Conservation (phyloP, 2,797 vertebrate genomes). For the Thalassophryne amazonica region DNA sequence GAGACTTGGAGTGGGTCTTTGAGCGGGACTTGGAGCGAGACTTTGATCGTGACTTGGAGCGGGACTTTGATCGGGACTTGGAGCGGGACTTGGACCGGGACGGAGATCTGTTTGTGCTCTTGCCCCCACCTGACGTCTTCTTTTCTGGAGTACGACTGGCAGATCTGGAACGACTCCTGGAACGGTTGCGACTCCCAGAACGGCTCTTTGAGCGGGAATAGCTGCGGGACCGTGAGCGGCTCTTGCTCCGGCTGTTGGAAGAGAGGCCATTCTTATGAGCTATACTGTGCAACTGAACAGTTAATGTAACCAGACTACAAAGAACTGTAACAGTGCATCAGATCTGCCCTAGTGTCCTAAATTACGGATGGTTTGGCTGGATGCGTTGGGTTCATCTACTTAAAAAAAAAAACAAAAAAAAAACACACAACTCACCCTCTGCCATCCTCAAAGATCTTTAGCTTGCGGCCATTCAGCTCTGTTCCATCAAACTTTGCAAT, state of each 20-base stretch:
- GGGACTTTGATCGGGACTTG: slow-evolving; percentile 58
- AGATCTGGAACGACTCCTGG: slow-evolving; percentile 76
- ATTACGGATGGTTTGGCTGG: too few relatives aligned
- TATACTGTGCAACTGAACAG: too few relatives aligned
- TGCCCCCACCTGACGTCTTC: slow-evolving; percentile 71
- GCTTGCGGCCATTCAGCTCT: slow-evolving; percentile 89
- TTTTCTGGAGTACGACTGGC: slow-evolving; percentile 86
- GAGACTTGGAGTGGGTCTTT: slow-evolving; percentile 43
- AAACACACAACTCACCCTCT: slow-evolving; percentile 72
- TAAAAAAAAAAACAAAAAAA: background rate
- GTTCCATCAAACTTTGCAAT: slow-evolving; percentile 89
- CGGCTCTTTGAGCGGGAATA: slow-evolving; percentile 79
- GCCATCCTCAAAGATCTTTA: slow-evolving; percentile 90
- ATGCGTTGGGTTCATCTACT: too few relatives aligned
- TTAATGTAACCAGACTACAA: background rate
- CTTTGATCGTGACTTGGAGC: slow-evolving; percentile 65
- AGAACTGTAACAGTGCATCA: background rate
- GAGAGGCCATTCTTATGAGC: background rate
- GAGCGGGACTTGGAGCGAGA: slow-evolving; percentile 76
- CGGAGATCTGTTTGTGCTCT: slow-evolving; percentile 60
- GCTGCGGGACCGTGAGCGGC: slow-evolving; percentile 86
- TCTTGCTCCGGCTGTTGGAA: slow-evolving; percentile 72
- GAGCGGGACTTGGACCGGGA: slow-evolving; percentile 72
- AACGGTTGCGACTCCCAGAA: slow-evolving; percentile 76
- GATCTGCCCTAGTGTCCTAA: background rate